Conservation (phyloP, 1,140 invertebrate genomes). For the Prorops nasuta region DNA sequence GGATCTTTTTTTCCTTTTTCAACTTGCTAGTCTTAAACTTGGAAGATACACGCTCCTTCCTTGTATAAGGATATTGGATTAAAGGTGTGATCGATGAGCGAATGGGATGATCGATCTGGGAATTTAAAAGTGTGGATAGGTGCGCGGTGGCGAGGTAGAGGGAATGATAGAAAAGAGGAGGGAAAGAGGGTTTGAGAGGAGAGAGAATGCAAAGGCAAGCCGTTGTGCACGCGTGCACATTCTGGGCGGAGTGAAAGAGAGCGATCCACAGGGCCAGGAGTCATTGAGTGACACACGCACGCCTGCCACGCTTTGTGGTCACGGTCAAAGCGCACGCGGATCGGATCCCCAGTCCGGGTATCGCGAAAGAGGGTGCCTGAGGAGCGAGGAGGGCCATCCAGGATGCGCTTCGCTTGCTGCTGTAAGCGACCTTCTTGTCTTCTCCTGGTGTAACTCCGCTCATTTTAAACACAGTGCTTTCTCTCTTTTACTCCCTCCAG, state of each 20-base stretch:
- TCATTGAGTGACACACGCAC: conserved; percentile 52
- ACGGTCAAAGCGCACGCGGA: conserved; percentile 44
- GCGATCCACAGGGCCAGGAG: conserved; percentile 40
- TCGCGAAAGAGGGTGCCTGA: conserved; percentile 10
- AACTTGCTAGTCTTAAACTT: too few relatives aligned
- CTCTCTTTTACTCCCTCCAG: too few relatives aligned
- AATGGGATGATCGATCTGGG: too few relatives aligned
- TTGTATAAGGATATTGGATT: too few relatives aligned
- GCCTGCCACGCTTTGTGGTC: conserved; percentile 49
- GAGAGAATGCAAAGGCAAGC: conserved; percentile 15
- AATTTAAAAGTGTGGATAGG: too few relatives aligned
- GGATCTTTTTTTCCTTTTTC: too few relatives aligned
- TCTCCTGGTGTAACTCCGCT: too few relatives aligned
- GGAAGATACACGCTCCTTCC: too few relatives aligned
- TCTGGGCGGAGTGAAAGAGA: conserved; percentile 43
- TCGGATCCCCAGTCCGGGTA: conserved; percentile 9
- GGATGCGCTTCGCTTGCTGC: conserved; percentile 47
- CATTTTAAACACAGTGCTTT: too few relatives aligned
- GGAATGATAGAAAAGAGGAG: not conserved
- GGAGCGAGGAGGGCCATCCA: conserved; percentile 14
- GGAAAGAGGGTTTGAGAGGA: conserved; percentile 8
- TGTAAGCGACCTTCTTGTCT: conserved; percentile 43
- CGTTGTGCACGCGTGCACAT: conserved; percentile 43
- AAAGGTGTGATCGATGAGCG: too few relatives aligned
- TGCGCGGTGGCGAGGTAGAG: too few relatives aligned